Evolutionary conservation across 2,797 vertebrate species (phyloP).

Genomic region (Dallia pectoralis): DNA sequence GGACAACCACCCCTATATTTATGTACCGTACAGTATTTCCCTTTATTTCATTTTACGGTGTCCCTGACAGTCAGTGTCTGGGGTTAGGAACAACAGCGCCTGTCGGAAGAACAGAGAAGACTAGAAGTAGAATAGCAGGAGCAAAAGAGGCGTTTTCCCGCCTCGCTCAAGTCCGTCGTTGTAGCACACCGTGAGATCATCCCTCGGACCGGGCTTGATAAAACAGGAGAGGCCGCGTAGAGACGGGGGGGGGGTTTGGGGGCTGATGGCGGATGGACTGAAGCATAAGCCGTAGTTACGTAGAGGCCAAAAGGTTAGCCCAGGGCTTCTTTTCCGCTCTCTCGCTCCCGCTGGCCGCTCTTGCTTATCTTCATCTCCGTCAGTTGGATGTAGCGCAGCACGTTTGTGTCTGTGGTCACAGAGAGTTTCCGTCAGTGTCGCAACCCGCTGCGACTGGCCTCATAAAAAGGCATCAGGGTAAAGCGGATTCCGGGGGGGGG

Average conservation of each 20-base stretch:
- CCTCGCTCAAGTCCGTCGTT: conserved; percentile 37
- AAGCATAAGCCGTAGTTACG: conserved; percentile 20
- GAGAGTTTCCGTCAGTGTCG: neutral
- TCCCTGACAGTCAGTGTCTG: conserved; percentile 57
- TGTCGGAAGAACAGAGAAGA: conserved; percentile 57
- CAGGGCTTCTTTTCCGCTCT: conserved; percentile 77
- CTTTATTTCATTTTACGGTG: conserved; percentile 41
- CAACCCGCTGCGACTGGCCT: neutral
- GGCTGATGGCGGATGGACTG: conserved; percentile 26
- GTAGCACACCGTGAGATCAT: conserved; percentile 40
- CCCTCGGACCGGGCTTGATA: conserved; percentile 37
- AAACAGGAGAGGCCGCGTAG: conserved; percentile 25
- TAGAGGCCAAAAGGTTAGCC: conserved; percentile 63
- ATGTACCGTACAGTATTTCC: conserved; percentile 62
- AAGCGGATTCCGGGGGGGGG: neutral
- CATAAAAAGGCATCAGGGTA: neutral
- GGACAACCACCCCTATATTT: conserved; percentile 46
- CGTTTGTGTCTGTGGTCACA: conserved; percentile 83
- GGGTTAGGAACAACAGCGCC: conserved; percentile 65
- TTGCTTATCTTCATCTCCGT: conserved; percentile 93
- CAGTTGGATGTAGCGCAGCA: conserved; percentile 92
- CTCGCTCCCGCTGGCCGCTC: conserved; percentile 77
- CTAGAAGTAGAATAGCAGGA: conserved; percentile 36
- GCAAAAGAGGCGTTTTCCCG: conserved; percentile 46
- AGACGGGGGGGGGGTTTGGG: conserved; percentile 47